Conservation (phyloP, 2,888 invertebrate genomes). For the Tridacna gigas region DNA sequence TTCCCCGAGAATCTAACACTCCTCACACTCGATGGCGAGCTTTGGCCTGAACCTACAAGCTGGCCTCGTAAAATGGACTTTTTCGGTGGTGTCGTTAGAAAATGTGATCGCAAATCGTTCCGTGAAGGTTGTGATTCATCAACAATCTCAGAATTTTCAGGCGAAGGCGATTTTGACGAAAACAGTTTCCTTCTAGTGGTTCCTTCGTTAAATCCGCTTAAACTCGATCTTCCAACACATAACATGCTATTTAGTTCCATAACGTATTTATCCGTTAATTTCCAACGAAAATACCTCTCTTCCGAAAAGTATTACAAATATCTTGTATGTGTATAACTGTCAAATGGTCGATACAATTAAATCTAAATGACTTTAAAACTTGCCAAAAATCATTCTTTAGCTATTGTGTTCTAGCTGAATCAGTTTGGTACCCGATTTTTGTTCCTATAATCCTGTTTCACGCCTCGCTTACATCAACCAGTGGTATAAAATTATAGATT, state of each 20-base stretch:
- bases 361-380: slow-evolving; percentile 5
- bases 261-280: not conserved
- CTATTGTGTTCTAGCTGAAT: slow-evolving; percentile 2
- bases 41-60: slow-evolving; percentile 34
- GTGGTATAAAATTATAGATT: not conserved
- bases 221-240: slow-evolving; percentile 14
- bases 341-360: slow-evolving; percentile 9
- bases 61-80: slow-evolving; percentile 47
- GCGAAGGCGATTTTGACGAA: not conserved
- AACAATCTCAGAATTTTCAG: not conserved
- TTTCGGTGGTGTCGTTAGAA: slow-evolving; percentile 25
- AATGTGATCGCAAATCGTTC: slow-evolving; percentile 13
- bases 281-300: too few species aligned
- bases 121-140: not conserved
- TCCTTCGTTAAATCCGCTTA: slow-evolving; percentile 21
- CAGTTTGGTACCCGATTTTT: not conserved
- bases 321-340: not conserved
- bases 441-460: not conserved
- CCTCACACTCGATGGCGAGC: slow-evolving; percentile 46
- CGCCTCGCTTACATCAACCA: slow-evolving; percentile 10
- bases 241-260: slow-evolving; percentile 32
- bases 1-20: slow-evolving; percentile 44
- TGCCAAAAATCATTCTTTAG: slow-evolving; percentile 2
- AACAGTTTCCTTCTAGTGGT: slow-evolving; percentile 13
- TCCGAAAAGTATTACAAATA: too few species aligned